Evolutionary conservation across 2,113 vertebrate species (phyloP).

Genomic region (Sinosuthora webbiana): DNA sequence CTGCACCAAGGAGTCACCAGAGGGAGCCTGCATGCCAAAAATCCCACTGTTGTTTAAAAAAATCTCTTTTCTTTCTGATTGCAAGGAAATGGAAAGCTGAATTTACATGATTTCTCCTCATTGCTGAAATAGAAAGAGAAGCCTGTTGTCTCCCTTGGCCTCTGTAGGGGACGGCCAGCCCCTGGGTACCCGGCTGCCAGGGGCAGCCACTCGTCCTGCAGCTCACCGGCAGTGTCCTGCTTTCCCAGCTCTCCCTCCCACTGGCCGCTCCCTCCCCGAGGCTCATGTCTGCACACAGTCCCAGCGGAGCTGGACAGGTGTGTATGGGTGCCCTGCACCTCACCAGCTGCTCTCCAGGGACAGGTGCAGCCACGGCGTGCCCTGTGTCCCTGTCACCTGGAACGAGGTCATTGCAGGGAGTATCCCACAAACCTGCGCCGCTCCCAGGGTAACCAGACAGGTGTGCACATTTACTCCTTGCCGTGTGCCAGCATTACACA

Average conservation of each 20-base stretch:
- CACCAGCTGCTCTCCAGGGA: not conserved
- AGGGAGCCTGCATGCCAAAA: conserved; percentile 54
- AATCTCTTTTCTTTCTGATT: not conserved
- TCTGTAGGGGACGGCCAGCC: too few species aligned
- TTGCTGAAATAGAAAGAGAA: not conserved
- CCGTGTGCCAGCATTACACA: accelerated
- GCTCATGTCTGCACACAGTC: accelerated
- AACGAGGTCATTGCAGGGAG: not conserved
- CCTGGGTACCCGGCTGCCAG: accelerated
- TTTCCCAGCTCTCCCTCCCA: not conserved
- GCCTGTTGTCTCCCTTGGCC: not conserved
- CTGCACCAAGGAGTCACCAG: conserved; percentile 5
- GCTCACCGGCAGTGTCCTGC: accelerated
- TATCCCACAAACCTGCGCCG: accelerated
- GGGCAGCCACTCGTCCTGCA: accelerated
- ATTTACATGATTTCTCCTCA: not conserved
- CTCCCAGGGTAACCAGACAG: not conserved
- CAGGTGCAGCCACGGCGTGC: not conserved
- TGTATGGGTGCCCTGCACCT: not conserved
- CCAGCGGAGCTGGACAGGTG: not conserved
- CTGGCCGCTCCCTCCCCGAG: not conserved
- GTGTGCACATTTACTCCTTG: not conserved
- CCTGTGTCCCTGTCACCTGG: not conserved
- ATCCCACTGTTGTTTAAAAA: not conserved
- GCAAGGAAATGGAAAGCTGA: not conserved